Evolutionary conservation across 2,113 vertebrate genomes (phyloP).

Genomic region (Daboia siamensis): DNA sequence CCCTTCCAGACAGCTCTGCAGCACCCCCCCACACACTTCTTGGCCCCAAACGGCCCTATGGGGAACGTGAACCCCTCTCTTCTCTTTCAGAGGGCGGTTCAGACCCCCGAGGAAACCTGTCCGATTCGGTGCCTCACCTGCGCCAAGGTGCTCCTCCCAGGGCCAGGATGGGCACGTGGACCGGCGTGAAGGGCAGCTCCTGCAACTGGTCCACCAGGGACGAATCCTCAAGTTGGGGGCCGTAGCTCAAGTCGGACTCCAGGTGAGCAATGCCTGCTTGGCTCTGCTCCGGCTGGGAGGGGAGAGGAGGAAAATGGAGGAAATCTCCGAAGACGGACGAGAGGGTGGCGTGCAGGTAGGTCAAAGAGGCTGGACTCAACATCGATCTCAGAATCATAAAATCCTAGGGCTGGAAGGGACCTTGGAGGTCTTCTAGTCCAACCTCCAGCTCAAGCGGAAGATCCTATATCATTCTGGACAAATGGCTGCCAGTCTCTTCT

Average conservation of each 20-base stretch:
- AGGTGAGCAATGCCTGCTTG: slow-evolving; percentile 72
- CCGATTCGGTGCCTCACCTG: slow-evolving; percentile 70
- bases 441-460: too few relatives aligned
- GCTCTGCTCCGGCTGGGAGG: slow-evolving; percentile 46
- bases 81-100: too few relatives aligned
- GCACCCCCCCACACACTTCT: fast-evolving
- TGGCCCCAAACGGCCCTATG: neutral
- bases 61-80: too few relatives aligned
- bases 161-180: slow-evolving; percentile 81
- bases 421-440: too few relatives aligned
- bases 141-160: slow-evolving; percentile 74
- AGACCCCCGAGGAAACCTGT: neutral
- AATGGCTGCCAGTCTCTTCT: too few relatives aligned
- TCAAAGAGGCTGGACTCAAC: neutral
- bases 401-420: too few relatives aligned
- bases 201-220: slow-evolving; percentile 63
- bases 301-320: neutral
- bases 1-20: neutral
- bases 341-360: neutral
- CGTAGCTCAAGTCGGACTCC: slow-evolving; percentile 67
- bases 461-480: too few relatives aligned
- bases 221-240: neutral
- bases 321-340: too few relatives aligned
- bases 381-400: neutral
- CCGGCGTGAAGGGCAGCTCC: slow-evolving; percentile 81